Evolutionary conservation across 2,797 vertebrate genomes (phyloP).

Genomic region (Apodemus agrarius): DNA sequence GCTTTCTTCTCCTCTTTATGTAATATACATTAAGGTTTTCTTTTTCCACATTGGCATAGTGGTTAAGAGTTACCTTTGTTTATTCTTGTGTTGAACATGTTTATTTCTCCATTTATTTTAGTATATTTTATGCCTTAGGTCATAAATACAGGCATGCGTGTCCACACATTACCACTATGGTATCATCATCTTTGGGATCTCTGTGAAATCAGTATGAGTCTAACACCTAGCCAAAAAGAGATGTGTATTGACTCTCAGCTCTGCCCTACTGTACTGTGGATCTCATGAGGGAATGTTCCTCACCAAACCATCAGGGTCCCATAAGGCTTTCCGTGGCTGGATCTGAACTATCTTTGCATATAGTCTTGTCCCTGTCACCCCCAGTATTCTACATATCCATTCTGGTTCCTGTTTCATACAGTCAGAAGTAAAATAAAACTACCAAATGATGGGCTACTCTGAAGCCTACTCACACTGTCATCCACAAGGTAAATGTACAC

Average conservation of each 20-base stretch:
- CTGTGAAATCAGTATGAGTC: background rate
- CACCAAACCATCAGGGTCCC: background rate
- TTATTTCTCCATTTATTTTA: background rate
- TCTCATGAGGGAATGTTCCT: background rate
- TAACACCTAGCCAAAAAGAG: background rate
- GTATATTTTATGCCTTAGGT: background rate
- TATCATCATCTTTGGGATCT: background rate
- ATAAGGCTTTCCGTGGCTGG: accelerated
- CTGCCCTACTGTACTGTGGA: background rate
- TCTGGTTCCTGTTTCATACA: background rate
- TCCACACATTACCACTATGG: background rate
- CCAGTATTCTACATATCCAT: background rate
- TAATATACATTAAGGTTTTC: background rate
- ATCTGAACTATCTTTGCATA: background rate
- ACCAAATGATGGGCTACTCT: background rate
- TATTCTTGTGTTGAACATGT: background rate
- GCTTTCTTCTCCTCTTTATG: background rate
- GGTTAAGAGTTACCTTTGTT: background rate
- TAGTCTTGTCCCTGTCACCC: accelerated
- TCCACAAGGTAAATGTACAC: background rate
- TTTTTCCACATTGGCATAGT: background rate
- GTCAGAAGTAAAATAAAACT: background rate
- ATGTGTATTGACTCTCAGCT: background rate
- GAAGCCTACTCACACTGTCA: background rate
- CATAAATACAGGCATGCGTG: background rate